Evolutionary conservation across 2,113 vertebrate genomes (phyloP), one percentile per base, ranked within the genome.

Genomic region (Isichthys henryi): DNA sequence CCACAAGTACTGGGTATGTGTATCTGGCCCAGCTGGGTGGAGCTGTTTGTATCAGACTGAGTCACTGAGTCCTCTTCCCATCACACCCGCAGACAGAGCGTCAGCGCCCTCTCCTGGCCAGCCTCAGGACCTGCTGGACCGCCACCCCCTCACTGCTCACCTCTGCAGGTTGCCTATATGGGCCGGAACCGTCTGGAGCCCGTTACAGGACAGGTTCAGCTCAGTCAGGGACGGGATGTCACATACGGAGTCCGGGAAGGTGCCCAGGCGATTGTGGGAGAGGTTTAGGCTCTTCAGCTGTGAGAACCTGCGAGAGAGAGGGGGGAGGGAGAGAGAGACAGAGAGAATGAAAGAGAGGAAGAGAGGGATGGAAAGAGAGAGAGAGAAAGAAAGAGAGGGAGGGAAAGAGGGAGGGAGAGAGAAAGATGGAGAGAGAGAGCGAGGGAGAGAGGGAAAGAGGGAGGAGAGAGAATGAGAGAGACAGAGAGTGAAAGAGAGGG

Each of bases 241-340:
- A 90, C 97, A 99, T 56, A 98, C 92, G 27, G 96, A 96, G 86
- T 96, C 93, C 83, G 98, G 98, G 93, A 99, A 98, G 35, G 96
- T 93, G 84, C 97, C 97, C 91, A 99, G 95, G 90, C 96, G 97
- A 90, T 99, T 99, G 93, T 98, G 97, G 89, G 98, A 98, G 92
- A 99, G 95, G 92, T 99, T 99, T 91, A 99, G 94, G 92, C 96
- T 97, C 93, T 97, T 99, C 94, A 99, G 92, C 91, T 99, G 98
- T 91, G 97, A 97, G 95, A 99, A 99, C 94, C 98, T 99, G 89
- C 58, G 92, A 31, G 58, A 89, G 52, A 94, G 95, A 90, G 90
- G 10, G 1, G 94, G 13, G 49, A 17, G 31, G 84, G 27, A 27
- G n/a, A 3, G 53, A 90, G 3, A 13, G 50, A 35, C 2, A 87